A percentile compares a stretch with the other conserved stretches of the same genome.
Evolutionary conservation across 2,888 invertebrate species (phyloP).

Genomic region (Trichopoda pennipes): DNA sequence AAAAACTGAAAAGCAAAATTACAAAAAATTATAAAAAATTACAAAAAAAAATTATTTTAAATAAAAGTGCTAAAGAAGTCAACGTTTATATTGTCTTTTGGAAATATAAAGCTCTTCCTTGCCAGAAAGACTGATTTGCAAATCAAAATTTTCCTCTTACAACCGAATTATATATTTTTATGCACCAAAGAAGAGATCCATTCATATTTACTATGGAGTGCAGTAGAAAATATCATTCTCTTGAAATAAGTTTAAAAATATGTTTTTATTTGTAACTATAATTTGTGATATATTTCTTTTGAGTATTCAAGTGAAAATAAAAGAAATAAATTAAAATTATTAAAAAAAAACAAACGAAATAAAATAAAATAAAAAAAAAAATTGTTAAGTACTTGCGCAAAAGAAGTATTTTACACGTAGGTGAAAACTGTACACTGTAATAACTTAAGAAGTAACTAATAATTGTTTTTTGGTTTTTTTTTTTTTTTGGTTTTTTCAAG

Average conservation of each 20-base stretch:
- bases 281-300: slow-evolving; percentile 69
- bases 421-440: slow-evolving; percentile 17
- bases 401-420: slow-evolving; percentile 5
- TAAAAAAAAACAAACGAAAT: slow-evolving; percentile 22
- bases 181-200: not conserved
- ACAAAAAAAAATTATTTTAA: slow-evolving; percentile 10
- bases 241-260: slow-evolving; percentile 25
- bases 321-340: slow-evolving; percentile 12
- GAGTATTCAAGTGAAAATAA: slow-evolving; percentile 53
- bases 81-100: slow-evolving; percentile 5
- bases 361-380: slow-evolving; percentile 3
- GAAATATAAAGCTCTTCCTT: not conserved
- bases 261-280: slow-evolving; percentile 55
- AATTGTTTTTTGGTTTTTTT: not conserved
- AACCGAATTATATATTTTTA: not conserved
- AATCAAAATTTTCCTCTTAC: slow-evolving; percentile 7
- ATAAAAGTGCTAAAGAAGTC: slow-evolving; percentile 10
- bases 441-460: not conserved
- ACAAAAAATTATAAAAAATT: not conserved
- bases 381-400: slow-evolving; percentile 8
- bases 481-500: too few species aligned
- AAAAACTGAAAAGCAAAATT: slow-evolving; percentile 1
- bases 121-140: slow-evolving; percentile 38
- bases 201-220: not conserved
- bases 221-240: slow-evolving; percentile 14